A percentile compares a stretch with the other conserved stretches of the same genome.
Conservation (phyloP, 2,888 invertebrate genomes). For the Stictocephala bisonia region DNA sequence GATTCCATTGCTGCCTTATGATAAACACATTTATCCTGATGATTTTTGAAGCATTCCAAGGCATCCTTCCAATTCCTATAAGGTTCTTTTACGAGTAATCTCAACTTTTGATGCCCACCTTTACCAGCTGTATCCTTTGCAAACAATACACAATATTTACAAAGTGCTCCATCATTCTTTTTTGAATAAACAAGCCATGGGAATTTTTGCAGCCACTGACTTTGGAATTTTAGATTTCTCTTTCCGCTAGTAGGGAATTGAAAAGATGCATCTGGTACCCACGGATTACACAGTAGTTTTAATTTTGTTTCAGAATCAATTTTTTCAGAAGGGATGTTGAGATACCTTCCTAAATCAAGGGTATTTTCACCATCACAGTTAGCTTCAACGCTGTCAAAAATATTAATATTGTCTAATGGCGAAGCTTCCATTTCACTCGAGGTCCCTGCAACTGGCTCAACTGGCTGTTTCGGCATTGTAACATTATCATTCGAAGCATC, state of each 20-base stretch:
- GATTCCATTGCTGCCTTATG: constrained; percentile 18
- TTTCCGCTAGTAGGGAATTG: constrained; percentile 27
- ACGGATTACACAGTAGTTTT: constrained; percentile 2
- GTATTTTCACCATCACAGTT: neutral
- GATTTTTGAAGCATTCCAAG: constrained; percentile 27
- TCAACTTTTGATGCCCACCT: constrained; percentile 20
- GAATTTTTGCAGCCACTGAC: constrained; percentile 11
- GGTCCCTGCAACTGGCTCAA: no score
- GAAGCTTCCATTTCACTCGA: no score
- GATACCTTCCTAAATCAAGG: constrained; percentile 14
- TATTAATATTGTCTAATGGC: no score
- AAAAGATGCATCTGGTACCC: constrained; percentile 10
- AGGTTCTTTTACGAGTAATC: constrained; percentile 4
- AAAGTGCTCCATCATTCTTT: constrained; percentile 32
- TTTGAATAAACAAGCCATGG: constrained; percentile 7
- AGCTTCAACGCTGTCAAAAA: no score
- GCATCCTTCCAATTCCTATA: constrained; percentile 29
- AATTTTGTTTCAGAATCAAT: constrained; percentile 16
- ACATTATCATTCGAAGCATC: no score
- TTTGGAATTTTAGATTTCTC: constrained; percentile 32
- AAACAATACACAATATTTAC: constrained; percentile 39
- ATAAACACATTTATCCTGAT: neutral
- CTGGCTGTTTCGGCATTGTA: no score
- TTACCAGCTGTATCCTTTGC: constrained; percentile 18
- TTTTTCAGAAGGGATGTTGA: constrained; percentile 17